Conservation (phyloP, 2,113 vertebrate genomes). For the Regulus satrapa region DNA sequence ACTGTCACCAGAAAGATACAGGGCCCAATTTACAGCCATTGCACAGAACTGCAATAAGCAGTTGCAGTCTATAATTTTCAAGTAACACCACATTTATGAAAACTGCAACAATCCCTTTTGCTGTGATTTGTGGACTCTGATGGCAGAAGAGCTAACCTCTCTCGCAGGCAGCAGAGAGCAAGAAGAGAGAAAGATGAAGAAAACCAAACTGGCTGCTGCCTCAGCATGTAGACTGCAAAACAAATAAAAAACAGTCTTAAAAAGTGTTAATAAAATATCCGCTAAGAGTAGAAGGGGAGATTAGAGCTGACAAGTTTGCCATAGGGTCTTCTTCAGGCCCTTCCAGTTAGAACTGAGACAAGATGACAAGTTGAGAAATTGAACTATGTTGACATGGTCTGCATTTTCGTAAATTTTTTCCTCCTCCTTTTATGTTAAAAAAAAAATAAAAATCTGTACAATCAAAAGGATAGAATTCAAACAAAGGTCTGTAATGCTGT, state of each 20-base stretch:
- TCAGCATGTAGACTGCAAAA: constrained; percentile 44
- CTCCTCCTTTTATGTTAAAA: background rate
- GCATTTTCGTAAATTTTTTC: background rate
- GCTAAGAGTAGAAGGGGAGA: constrained; percentile 45
- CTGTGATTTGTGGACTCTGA: background rate
- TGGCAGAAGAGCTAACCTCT: constrained; percentile 30
- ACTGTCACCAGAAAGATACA: constrained; percentile 11
- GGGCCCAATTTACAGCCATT: background rate
- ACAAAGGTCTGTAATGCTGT: background rate
- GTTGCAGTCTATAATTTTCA: constrained; percentile 19
- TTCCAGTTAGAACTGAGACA: constrained; percentile 20
- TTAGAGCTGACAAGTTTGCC: constrained; percentile 67
- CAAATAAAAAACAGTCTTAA: constrained; percentile 22
- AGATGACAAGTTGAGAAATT: constrained; percentile 43
- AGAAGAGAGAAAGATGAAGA: constrained; percentile 2
- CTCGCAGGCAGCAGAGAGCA: background rate
- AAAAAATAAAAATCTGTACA: background rate
- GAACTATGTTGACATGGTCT: constrained; percentile 28
- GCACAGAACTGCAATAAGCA: constrained; percentile 9
- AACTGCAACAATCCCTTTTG: constrained; percentile 25
- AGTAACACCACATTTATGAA: constrained; percentile 21
- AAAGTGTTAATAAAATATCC: constrained; percentile 48
- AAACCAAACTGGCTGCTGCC: constrained; percentile 40
- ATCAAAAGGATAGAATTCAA: background rate
- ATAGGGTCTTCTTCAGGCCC: constrained; percentile 56